These are phyloP conservation scores for Ispidina picta DNA, from an alignment of 2,797 vertebrate species.

Conservation along the genomic window DNA sequence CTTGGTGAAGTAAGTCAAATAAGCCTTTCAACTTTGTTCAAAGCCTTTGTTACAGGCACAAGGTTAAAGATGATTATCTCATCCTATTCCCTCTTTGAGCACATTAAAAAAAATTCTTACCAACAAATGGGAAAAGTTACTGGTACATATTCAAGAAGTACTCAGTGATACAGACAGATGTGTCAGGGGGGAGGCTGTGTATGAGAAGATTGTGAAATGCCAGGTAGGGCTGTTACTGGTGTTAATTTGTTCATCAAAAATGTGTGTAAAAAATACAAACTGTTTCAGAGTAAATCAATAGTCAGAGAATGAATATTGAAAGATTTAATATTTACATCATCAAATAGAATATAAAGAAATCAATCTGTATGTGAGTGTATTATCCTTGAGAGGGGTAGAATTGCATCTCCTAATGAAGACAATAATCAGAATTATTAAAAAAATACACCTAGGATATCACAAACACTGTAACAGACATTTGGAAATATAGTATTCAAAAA, in stretches of 20 bases:
- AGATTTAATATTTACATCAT: not conserved
- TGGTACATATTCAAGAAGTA: not conserved
- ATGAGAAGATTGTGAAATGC: not conserved
- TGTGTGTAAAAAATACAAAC: not conserved
- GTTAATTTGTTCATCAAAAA: not conserved
- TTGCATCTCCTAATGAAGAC: not conserved
- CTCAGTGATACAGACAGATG: not conserved
- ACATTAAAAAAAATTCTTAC: not conserved
- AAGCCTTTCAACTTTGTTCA: slow-evolving; percentile 46
- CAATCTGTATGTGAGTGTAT: not conserved
- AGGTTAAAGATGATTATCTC: not conserved
- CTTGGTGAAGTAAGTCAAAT: slow-evolving; percentile 45
- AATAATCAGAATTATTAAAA: not conserved
- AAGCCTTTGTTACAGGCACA: slow-evolving; percentile 8
- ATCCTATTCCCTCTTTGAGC: not conserved
- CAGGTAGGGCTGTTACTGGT: not conserved
- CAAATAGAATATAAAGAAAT: not conserved
- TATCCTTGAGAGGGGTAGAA: not conserved
- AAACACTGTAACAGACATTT: not conserved
- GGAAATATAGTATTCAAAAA: not conserved
- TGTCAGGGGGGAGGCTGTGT: not conserved
- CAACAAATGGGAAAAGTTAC: not conserved
- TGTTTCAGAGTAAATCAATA: not conserved
- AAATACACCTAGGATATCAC: not conserved
- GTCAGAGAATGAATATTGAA: not conserved